Base-by-base conservation (phyloP, 1,140 invertebrate genomes). In the Halictus rubicundus region DNA sequence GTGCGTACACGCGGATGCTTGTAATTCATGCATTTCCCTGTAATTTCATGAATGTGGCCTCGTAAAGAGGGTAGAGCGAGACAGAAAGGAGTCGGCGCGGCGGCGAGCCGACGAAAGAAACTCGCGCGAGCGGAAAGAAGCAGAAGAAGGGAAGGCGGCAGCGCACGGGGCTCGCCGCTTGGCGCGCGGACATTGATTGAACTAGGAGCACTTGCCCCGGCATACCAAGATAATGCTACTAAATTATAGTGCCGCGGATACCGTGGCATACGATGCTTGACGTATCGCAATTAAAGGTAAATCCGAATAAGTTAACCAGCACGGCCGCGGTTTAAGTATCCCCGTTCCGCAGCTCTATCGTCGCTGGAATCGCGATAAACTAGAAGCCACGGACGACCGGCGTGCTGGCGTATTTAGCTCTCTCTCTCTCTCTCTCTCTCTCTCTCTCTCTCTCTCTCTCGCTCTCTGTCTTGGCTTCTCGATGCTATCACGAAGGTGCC, bases 211-310 rank as follows among this genome's bases (percentile, higher is more conserved):
- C 84, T 91, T 90, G 89, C 86, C 87, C 88, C 83, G 73, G 85
- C 89, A 89, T 91, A 88, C 91, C 90, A 87, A 78, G 82, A 87
- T 92, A 91, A 92, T 91, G 80, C 85, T 73, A 77, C 84, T 90
- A 90, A 92, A 92, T 92, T 91, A 90, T 82, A 87, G 64, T 81
- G 79, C 42, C 61, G 61, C 37, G 80, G 78, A 87, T 88, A 42
- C 76, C 57, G 57, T 77, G 39, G 79, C 75, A 75, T 84, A 88
- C 88, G 83, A 84, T 83, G 74, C 80, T 85, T 83, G 84, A 84
- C 84, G 84, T 84, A 86, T 88, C 79, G 89, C 86, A 87, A 89
- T 90, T 90, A 87, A 89, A 89, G 73, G 76, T 78, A 83, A 89
- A 88, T 85, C 65, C 68, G 83, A 84, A 82, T 69, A 70, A 82